Conservation (phyloP, 2,888 invertebrate genomes). For the Apomyelois bistriatella region DNA sequence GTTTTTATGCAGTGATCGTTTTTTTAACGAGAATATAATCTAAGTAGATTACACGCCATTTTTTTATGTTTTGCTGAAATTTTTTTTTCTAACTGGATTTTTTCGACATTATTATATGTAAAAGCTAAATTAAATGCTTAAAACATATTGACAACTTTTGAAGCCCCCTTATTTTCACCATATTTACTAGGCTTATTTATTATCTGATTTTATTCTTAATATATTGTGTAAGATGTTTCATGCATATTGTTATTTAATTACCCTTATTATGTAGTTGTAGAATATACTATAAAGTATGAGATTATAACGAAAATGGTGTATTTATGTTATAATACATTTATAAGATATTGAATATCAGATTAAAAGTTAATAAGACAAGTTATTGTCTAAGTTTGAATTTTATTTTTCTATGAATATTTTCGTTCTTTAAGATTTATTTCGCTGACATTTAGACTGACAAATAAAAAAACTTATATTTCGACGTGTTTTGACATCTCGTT, state of each 20-base stretch:
- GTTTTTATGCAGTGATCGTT: too few species aligned
- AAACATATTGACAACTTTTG: too few species aligned
- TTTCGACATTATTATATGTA: too few species aligned
- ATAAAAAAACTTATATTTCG: neutral
- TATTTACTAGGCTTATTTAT: too few species aligned
- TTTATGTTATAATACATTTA: neutral
- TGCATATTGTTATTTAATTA: neutral
- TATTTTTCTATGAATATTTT: constrained; percentile 13
- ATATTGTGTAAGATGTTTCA: constrained; percentile 4
- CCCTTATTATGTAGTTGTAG: constrained; percentile 15
- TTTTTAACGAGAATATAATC: too few species aligned
- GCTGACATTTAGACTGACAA: neutral
- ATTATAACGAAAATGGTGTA: constrained; percentile 33
- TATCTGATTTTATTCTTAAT: too few species aligned
- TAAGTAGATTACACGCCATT: too few species aligned
- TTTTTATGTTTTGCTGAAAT: too few species aligned
- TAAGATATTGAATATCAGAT: constrained; percentile 19
- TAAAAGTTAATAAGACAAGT: constrained; percentile 1
- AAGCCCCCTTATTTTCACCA: too few species aligned
- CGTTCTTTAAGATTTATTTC: neutral
- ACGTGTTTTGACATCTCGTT: neutral
- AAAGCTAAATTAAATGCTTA: too few species aligned
- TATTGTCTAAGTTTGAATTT: constrained; percentile 18
- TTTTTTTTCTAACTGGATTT: too few species aligned
- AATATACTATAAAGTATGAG: constrained; percentile 26